phyloP scores from a whole-genome alignment of 2,113 vertebrate species.

The Plectropomus leopardus region DNA sequence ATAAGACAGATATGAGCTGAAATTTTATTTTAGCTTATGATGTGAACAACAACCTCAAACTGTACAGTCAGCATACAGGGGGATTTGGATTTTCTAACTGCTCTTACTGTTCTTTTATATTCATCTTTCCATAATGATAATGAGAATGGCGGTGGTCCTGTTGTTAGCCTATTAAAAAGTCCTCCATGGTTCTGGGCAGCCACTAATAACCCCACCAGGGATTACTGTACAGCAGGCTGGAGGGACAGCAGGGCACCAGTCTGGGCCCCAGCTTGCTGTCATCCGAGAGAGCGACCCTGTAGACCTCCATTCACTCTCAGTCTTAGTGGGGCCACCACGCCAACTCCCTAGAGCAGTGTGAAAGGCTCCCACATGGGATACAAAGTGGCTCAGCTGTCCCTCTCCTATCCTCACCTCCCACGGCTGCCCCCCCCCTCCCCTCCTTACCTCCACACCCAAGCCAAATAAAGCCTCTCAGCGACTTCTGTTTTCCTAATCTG shows the following conservation, averaged over 20 bases:
- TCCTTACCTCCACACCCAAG: slow-evolving; percentile 65
- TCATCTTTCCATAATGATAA: slow-evolving; percentile 45
- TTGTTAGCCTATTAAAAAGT: slow-evolving; percentile 73
- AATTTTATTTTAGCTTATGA: not conserved
- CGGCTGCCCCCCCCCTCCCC: slow-evolving; percentile 4
- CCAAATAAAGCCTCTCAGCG: slow-evolving; percentile 83
- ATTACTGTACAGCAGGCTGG: slow-evolving; percentile 71
- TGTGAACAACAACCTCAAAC: not conserved
- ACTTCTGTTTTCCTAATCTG: slow-evolving; percentile 86
- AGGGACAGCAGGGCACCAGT: slow-evolving; percentile 64
- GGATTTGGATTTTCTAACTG: slow-evolving; percentile 15
- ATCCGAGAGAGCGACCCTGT: slow-evolving; percentile 47
- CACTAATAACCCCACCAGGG: slow-evolving; percentile 76
- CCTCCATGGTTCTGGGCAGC: slow-evolving; percentile 56
- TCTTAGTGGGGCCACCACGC: slow-evolving; percentile 37
- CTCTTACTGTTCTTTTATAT: slow-evolving; percentile 38
- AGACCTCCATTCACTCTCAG: slow-evolving; percentile 57
- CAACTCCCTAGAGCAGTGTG: slow-evolving; percentile 48
- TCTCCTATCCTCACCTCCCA: slow-evolving; percentile 65
- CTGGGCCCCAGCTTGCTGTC: slow-evolving; percentile 65
- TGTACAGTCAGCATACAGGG: not conserved
- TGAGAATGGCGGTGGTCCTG: slow-evolving; percentile 59
- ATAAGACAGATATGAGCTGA: not conserved
- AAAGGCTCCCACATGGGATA: slow-evolving; percentile 70
- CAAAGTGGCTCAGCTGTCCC: slow-evolving; percentile 76